phyloP scores from a whole-genome alignment of 2,888 invertebrate genomes.

The Anagyrus pseudococci region DNA sequence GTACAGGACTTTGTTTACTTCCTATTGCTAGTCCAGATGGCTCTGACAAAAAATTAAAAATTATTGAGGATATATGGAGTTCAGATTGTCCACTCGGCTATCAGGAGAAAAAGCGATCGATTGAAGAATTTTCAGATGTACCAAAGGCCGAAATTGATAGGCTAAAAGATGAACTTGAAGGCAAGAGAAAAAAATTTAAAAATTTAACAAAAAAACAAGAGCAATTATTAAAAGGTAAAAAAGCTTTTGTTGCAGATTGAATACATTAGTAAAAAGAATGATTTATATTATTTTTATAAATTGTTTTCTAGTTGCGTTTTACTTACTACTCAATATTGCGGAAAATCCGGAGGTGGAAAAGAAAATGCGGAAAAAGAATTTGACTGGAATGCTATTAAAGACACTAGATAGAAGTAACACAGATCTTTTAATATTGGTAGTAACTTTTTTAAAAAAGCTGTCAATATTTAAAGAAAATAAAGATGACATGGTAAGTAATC shows the following conservation, averaged over 20 bases:
- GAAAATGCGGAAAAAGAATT: slow-evolving; percentile 95
- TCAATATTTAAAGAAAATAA: slow-evolving; percentile 95
- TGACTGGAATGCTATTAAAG: slow-evolving; percentile 85
- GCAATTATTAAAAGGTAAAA: slow-evolving; percentile 79
- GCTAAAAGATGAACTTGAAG: slow-evolving; percentile 78
- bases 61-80: slow-evolving; percentile 57
- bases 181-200: slow-evolving; percentile 77
- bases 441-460: slow-evolving; percentile 94
- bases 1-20: slow-evolving; percentile 55
- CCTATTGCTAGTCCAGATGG: slow-evolving; percentile 50
- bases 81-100: slow-evolving; percentile 55
- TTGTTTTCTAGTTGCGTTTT: slow-evolving; percentile 77
- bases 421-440: slow-evolving; percentile 86
- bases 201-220: slow-evolving; percentile 91
- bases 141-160: slow-evolving; percentile 56
- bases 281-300: slow-evolving; percentile 1
- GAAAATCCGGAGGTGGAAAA: slow-evolving; percentile 95
- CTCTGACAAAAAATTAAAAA: slow-evolving; percentile 53
- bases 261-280: background rate
- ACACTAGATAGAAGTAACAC: slow-evolving; percentile 89
- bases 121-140: slow-evolving; percentile 45
- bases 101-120: slow-evolving; percentile 52
- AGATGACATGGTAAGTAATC: slow-evolving; percentile 77
- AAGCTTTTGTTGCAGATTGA: background rate
- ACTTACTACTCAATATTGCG: slow-evolving; percentile 92